Conservation (phyloP, 2,888 invertebrate genomes). For the Drosophila emarginata region DNA sequence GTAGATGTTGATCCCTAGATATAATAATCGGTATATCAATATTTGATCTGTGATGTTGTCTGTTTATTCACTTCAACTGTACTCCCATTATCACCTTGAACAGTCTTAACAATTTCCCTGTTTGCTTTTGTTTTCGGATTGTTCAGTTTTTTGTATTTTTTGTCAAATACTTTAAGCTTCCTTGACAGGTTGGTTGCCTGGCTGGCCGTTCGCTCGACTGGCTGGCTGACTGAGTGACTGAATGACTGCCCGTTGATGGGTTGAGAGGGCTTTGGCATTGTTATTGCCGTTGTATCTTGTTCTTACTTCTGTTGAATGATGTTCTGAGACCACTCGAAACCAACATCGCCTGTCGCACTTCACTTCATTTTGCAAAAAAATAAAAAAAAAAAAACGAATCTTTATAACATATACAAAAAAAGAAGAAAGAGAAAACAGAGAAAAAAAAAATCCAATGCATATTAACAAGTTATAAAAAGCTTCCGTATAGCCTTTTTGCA, state of each 20-base stretch:
- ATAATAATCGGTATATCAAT: background rate
- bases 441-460: constrained; percentile 23
- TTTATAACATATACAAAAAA: constrained; percentile 39
- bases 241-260: constrained; percentile 59
- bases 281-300: constrained; percentile 37
- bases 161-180: constrained; percentile 45
- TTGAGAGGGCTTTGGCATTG: constrained; percentile 44
- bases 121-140: constrained; percentile 36
- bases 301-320: constrained; percentile 33
- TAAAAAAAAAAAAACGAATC: constrained; percentile 18
- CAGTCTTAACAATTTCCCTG: constrained; percentile 11
- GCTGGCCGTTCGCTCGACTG: constrained; percentile 2
- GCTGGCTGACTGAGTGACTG: constrained; percentile 26
- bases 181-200: constrained; percentile 69
- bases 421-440: constrained; percentile 24
- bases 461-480: constrained; percentile 58
- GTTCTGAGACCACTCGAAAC: constrained; percentile 58
- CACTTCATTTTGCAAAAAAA: constrained; percentile 68
- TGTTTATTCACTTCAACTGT: background rate
- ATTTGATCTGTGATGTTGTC: background rate
- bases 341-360: constrained; percentile 69
- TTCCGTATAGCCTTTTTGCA: constrained; percentile 74
- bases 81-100: constrained; percentile 4
- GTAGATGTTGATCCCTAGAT: background rate
- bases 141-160: constrained; percentile 25